Evolutionary conservation across 2,888 invertebrate genomes (phyloP).

Genomic region (Punctoribates punctum): DNA sequence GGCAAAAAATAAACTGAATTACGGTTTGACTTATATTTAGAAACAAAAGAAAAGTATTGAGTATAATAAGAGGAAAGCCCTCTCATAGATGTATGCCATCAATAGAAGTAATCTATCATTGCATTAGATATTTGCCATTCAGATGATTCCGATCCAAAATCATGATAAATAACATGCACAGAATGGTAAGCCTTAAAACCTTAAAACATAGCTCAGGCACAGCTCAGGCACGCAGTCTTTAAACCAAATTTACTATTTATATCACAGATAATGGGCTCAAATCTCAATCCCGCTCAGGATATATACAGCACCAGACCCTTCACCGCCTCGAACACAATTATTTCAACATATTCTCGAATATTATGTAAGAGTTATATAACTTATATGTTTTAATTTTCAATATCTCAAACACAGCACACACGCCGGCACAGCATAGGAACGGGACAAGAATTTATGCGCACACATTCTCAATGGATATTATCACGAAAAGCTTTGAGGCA

Average conservation of each 20-base stretch:
- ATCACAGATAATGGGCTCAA: background rate
- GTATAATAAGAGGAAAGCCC: too few species aligned
- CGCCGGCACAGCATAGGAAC: background rate
- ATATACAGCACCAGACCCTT: conserved; percentile 1
- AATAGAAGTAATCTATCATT: background rate
- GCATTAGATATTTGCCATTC: background rate
- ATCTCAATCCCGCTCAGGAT: background rate
- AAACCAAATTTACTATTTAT: conserved; percentile 12
- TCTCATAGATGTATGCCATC: too few species aligned
- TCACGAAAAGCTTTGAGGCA: conserved; percentile 30
- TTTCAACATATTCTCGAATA: background rate
- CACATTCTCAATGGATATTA: background rate
- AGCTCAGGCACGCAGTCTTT: background rate
- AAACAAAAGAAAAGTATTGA: too few species aligned
- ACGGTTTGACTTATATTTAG: too few species aligned
- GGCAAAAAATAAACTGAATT: too few species aligned
- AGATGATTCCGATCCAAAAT: background rate
- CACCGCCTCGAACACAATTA: background rate
- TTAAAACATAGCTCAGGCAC: background rate
- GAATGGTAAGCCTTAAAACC: background rate
- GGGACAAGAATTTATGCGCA: conserved; percentile 33
- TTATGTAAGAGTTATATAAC: background rate
- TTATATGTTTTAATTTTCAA: conserved; percentile 20
- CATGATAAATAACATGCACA: conserved; percentile 4
- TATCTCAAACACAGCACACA: background rate